Percentiles rank a stretch among this genome's conserved stretches.
These are phyloP conservation scores for Apogon hyalosoma DNA, from an alignment of 2,797 vertebrate genomes.

Conservation along the genomic window DNA sequence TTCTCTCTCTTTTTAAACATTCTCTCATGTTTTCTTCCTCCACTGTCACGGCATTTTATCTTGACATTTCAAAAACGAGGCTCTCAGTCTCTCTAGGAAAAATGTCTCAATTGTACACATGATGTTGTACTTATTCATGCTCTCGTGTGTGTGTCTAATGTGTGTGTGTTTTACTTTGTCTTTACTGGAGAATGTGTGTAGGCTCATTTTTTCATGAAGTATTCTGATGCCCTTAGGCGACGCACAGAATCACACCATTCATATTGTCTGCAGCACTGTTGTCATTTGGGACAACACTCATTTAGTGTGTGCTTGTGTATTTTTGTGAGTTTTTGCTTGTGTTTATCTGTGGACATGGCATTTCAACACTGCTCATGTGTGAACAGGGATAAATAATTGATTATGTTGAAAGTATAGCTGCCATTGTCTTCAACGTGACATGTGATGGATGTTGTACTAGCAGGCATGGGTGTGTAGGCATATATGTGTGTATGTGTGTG, in stretches of 20 bases:
- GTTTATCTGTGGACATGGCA: slow-evolving; percentile 25
- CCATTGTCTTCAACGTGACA: slow-evolving; percentile 60
- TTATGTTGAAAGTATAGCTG: slow-evolving; percentile 49
- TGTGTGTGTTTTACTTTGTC: slow-evolving; percentile 15
- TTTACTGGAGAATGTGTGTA: slow-evolving; percentile 60
- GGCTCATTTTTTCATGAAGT: slow-evolving; percentile 58
- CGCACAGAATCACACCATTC: slow-evolving; percentile 61
- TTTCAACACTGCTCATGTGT: slow-evolving; percentile 39
- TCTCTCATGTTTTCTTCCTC: slow-evolving; percentile 66
- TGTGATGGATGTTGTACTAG: slow-evolving; percentile 61
- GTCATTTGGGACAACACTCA: slow-evolving; percentile 56
- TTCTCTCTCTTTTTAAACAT: slow-evolving; percentile 42
- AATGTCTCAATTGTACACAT: slow-evolving; percentile 73
- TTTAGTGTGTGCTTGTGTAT: slow-evolving; percentile 27
- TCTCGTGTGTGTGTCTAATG: slow-evolving; percentile 13
- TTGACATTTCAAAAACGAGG: slow-evolving; percentile 74
- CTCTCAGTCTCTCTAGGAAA: slow-evolving; percentile 48
- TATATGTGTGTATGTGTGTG: slow-evolving; percentile 16
- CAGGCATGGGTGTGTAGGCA: slow-evolving; percentile 9
- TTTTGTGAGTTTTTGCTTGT: slow-evolving; percentile 20
- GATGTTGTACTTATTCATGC: slow-evolving; percentile 55
- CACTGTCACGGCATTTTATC: slow-evolving; percentile 68
- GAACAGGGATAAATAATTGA: slow-evolving; percentile 73
- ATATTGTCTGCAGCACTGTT: slow-evolving; percentile 50
- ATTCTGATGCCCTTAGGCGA: slow-evolving; percentile 52